Percentiles rank a stretch among this genome's conserved stretches.
These are phyloP conservation scores for Amphipyra berbera DNA, from an alignment of 2,888 invertebrate genomes.

Conservation along the genomic window DNA sequence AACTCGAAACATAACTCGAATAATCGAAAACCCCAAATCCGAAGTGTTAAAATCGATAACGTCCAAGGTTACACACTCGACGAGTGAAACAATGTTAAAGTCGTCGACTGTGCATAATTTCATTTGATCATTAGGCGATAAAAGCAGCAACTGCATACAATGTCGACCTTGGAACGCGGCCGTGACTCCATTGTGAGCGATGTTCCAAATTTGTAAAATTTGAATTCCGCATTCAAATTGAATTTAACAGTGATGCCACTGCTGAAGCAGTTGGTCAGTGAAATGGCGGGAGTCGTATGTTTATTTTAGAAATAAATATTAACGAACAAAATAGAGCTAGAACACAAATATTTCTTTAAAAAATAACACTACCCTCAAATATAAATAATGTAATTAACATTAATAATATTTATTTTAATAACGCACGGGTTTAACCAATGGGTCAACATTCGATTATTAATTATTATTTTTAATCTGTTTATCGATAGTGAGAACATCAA, in stretches of 20 bases:
- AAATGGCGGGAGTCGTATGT: constrained; percentile 32
- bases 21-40: constrained; percentile 51
- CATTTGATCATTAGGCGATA: constrained; percentile 76
- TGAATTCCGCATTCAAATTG: constrained; percentile 70
- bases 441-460: constrained; percentile 26
- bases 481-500: constrained; percentile 35
- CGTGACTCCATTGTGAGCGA: constrained; percentile 72
- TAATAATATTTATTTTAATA: constrained; percentile 24
- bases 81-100: constrained; percentile 66
- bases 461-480: constrained; percentile 44
- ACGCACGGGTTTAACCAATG: constrained; percentile 14
- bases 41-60: constrained; percentile 58
- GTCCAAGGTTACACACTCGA: constrained; percentile 60
- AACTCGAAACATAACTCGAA: constrained; percentile 71
- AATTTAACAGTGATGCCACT: constrained; percentile 35
- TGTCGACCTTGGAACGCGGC: constrained; percentile 76
- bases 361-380: constrained; percentile 35
- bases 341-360: constrained; percentile 2
- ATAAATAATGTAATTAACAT: constrained; percentile 29
- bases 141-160: constrained; percentile 73
- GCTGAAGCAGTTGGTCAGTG: constrained; percentile 36
- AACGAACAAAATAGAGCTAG: constrained; percentile 36
- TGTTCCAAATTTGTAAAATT: constrained; percentile 79
- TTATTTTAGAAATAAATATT: constrained; percentile 48
- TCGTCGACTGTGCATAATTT: constrained; percentile 79